These are phyloP conservation scores for Brachyptera putata DNA, from an alignment of 2,888 invertebrate genomes.

Conservation along the genomic window DNA sequence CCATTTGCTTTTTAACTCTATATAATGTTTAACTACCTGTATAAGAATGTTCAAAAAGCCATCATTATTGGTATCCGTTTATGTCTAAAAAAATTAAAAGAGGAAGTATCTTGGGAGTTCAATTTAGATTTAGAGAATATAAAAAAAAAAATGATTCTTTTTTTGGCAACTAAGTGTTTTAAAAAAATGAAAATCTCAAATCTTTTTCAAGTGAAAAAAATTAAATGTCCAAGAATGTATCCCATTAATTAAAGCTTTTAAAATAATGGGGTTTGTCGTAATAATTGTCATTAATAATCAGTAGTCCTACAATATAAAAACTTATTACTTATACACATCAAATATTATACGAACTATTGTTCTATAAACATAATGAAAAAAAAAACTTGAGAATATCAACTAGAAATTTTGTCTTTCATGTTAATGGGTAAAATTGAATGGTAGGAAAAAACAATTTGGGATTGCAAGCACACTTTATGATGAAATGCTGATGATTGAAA, in stretches of 20 bases:
- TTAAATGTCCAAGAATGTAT: constrained; percentile 1
- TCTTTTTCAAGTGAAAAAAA: background rate
- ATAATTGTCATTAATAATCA: background rate
- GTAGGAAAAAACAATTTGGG: background rate
- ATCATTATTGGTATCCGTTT: too few species aligned
- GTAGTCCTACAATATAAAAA: background rate
- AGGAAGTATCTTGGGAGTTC: background rate
- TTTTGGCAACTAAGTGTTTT: too few species aligned
- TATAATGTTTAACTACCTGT: too few species aligned
- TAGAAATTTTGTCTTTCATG: background rate
- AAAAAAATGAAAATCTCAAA: background rate
- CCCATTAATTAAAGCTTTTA: background rate
- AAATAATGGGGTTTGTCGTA: background rate
- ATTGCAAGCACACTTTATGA: background rate
- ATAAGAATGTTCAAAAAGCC: too few species aligned
- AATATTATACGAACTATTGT: background rate
- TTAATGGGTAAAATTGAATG: background rate
- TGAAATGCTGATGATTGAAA: background rate
- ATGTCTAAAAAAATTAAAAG: too few species aligned
- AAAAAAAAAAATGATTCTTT: too few species aligned
- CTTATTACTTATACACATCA: background rate
- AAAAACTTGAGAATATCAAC: background rate
- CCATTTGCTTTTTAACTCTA: too few species aligned
- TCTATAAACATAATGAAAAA: background rate
- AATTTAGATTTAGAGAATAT: constrained; percentile 2